Conservation (phyloP, 2,888 invertebrate species). For the Synanthedon vespiformis region DNA sequence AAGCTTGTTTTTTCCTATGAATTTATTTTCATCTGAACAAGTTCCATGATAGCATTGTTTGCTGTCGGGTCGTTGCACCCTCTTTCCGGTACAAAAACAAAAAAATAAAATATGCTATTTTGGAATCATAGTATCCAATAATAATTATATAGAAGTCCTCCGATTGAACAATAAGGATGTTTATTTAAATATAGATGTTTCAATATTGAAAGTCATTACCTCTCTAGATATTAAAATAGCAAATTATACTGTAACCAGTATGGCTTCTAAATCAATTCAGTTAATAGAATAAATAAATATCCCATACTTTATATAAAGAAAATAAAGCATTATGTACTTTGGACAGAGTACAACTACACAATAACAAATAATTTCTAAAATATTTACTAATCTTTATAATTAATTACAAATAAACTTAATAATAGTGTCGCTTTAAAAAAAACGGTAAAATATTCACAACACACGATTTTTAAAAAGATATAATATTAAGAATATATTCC, state of each 20-base stretch:
- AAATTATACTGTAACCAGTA: constrained; percentile 44
- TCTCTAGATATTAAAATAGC: constrained; percentile 57
- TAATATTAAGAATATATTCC: too few species aligned
- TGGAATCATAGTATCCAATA: constrained; percentile 33
- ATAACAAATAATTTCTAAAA: neutral
- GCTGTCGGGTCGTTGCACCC: constrained; percentile 28
- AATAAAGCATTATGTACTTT: constrained; percentile 8
- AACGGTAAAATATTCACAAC: too few species aligned
- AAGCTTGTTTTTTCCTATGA: too few species aligned
- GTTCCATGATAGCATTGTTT: constrained; percentile 25
- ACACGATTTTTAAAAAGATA: too few species aligned
- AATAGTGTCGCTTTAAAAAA: too few species aligned
- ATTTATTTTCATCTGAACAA: too few species aligned
- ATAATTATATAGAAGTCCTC: constrained; percentile 47
- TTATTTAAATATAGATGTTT: constrained; percentile 47
- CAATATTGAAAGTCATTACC: constrained; percentile 48
- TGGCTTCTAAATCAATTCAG: constrained; percentile 28
- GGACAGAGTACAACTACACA: constrained; percentile 6
- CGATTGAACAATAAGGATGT: constrained; percentile 38
- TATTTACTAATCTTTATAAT: too few species aligned
- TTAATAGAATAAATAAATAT: constrained; percentile 10
- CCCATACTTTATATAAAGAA: constrained; percentile 8
- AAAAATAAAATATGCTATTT: constrained; percentile 40
- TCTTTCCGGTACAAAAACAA: constrained; percentile 57
- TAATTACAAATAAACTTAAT: too few species aligned